These are phyloP conservation scores for Phengaris arion DNA, from an alignment of 2,888 invertebrate genomes.

Conservation along the genomic window DNA sequence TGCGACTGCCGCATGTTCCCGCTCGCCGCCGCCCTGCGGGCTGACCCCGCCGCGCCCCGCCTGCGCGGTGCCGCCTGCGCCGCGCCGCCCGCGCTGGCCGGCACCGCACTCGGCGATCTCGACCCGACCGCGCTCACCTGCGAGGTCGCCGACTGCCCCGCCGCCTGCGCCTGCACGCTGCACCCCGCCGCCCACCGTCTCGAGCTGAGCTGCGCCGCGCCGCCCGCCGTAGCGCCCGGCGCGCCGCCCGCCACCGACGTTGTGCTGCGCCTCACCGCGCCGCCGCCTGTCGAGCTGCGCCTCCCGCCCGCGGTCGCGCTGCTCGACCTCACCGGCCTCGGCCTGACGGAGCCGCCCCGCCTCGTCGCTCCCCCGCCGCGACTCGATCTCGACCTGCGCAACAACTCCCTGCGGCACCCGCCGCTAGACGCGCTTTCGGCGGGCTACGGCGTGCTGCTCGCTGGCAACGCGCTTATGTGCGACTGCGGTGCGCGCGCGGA, in stretches of 20 bases:
- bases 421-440: constrained; percentile 35
- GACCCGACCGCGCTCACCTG: neutral
- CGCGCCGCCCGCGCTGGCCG: neutral
- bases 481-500: constrained; percentile 38
- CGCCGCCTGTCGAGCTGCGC: neutral
- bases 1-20: constrained; percentile 51
- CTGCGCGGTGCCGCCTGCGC: constrained; percentile 34
- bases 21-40: constrained; percentile 34
- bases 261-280: constrained; percentile 29
- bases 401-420: constrained; percentile 36
- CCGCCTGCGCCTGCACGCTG: neutral
- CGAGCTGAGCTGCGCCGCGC: neutral
- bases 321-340: constrained; percentile 38
- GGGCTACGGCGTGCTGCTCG: constrained; percentile 36
- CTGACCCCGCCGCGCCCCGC: constrained; percentile 9
- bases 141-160: neutral
- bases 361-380: neutral
- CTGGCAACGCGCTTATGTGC: constrained; percentile 43
- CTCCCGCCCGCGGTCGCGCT: constrained; percentile 30
- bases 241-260: neutral
- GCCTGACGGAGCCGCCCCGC: constrained; percentile 34
- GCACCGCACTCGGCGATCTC: neutral
- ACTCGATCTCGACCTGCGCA: constrained; percentile 38
- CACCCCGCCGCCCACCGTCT: neutral
- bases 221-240: constrained; percentile 4